Conservation (phyloP, 2,888 invertebrate species). For the Aspidiotus destructor region DNA sequence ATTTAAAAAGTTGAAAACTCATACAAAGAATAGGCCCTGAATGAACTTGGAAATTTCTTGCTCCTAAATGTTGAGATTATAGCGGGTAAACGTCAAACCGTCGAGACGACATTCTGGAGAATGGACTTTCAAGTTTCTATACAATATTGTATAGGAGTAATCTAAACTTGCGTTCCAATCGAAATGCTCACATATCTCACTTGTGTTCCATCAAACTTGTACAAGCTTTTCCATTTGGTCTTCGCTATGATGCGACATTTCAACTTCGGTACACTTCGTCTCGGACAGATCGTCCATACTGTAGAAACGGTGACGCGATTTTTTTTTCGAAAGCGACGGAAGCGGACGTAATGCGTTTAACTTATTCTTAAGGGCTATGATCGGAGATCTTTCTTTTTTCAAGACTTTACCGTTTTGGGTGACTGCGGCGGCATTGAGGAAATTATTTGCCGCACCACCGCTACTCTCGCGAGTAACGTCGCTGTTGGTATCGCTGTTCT, state of each 20-base stretch:
- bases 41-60: too few species aligned
- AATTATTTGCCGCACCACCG: too few species aligned
- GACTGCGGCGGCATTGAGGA: background rate
- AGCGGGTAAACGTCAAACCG: too few species aligned
- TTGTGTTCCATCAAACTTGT: too few species aligned
- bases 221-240: background rate
- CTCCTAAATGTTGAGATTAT: too few species aligned
- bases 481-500: background rate
- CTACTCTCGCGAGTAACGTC: background rate
- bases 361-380: conserved; percentile 17
- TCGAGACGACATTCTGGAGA: too few species aligned
- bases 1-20: too few species aligned
- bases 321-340: conserved; percentile 6
- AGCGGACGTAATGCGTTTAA: conserved; percentile 17
- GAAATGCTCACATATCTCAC: too few species aligned
- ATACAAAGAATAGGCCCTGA: too few species aligned
- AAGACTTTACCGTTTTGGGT: conserved; percentile 8
- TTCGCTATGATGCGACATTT: conserved; percentile 14
- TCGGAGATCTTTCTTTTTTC: conserved; percentile 28
- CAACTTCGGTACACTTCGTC: conserved; percentile 20
- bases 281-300: conserved; percentile 24
- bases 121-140: too few species aligned
- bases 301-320: conserved; percentile 13
- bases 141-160: too few species aligned
- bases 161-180: too few species aligned